Evolutionary conservation across 2,888 invertebrate genomes (phyloP).

Genomic region (Cephus nigrinus): DNA sequence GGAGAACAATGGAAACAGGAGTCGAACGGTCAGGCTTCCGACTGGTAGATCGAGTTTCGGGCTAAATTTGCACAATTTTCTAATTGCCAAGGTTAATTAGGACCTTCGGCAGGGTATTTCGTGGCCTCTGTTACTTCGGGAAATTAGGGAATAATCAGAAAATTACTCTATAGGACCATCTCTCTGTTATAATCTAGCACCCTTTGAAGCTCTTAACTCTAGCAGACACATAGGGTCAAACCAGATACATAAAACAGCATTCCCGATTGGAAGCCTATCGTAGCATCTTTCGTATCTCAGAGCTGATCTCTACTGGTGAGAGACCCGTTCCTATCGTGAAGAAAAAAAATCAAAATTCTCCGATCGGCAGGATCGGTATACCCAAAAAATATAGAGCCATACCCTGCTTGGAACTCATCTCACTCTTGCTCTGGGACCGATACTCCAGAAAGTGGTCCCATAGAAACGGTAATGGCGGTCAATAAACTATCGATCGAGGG

Average conservation of each 20-base stretch:
- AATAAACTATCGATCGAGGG: conserved; percentile 54
- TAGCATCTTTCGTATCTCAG: conserved; percentile 27
- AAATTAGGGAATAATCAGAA: background rate
- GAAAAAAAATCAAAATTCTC: background rate
- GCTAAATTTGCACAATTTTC: conserved; percentile 35
- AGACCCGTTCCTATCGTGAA: conserved; percentile 22
- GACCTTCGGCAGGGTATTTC: background rate
- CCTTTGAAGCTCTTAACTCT: background rate
- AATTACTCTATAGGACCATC: background rate
- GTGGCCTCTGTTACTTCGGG: background rate
- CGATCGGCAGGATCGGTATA: background rate
- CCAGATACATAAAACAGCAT: background rate
- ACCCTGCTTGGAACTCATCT: background rate
- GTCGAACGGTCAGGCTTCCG: conserved; percentile 26
- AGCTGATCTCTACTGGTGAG: conserved; percentile 33
- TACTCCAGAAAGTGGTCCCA: conserved; percentile 14
- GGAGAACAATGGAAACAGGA: conserved; percentile 28
- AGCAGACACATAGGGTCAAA: background rate
- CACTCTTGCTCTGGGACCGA: background rate
- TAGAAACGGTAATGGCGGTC: conserved; percentile 48
- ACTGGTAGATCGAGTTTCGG: conserved; percentile 5
- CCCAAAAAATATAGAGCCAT: background rate
- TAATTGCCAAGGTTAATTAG: conserved; percentile 48
- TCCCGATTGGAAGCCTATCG: background rate
- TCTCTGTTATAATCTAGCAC: background rate